Evolutionary conservation across 2,113 vertebrate genomes (phyloP).

Genomic region (Cettia cetti): DNA sequence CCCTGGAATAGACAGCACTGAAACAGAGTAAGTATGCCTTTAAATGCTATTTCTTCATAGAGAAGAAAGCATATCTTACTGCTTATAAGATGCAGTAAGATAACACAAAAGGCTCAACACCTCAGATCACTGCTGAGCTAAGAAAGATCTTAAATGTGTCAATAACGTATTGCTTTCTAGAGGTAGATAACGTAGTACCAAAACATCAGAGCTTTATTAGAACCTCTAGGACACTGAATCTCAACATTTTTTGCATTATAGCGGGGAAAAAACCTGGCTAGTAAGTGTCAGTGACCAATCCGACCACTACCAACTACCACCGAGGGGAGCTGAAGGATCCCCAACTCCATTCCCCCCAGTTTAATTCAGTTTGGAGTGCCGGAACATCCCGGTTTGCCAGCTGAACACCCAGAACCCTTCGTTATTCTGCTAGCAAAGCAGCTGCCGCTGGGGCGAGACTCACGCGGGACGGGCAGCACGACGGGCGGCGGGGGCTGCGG

Average conservation of each 20-base stretch:
- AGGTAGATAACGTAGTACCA: background rate
- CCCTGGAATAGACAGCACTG: background rate
- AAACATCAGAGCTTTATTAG: background rate
- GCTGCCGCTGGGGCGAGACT: background rate
- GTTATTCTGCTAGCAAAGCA: background rate
- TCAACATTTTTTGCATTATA: background rate
- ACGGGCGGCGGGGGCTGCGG: constrained; percentile 86
- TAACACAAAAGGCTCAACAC: background rate
- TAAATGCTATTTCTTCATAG: background rate
- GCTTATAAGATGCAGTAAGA: background rate
- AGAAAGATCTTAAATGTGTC: background rate
- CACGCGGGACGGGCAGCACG: constrained; percentile 88
- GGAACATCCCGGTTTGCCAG: fast-evolving
- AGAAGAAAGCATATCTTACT: background rate
- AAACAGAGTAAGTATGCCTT: background rate
- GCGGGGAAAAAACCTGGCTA: background rate
- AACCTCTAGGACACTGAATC: background rate
- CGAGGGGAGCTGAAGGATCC: background rate
- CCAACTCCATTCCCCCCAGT: fast-evolving
- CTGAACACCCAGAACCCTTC: background rate
- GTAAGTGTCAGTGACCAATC: background rate
- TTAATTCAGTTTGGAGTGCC: fast-evolving
- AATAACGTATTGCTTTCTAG: background rate
- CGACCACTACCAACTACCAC: background rate
- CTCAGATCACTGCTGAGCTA: background rate